Evolutionary conservation across 1,140 invertebrate species (phyloP), one percentile per base, ranked within the genome.

Genomic region (Pinna nobilis): DNA sequence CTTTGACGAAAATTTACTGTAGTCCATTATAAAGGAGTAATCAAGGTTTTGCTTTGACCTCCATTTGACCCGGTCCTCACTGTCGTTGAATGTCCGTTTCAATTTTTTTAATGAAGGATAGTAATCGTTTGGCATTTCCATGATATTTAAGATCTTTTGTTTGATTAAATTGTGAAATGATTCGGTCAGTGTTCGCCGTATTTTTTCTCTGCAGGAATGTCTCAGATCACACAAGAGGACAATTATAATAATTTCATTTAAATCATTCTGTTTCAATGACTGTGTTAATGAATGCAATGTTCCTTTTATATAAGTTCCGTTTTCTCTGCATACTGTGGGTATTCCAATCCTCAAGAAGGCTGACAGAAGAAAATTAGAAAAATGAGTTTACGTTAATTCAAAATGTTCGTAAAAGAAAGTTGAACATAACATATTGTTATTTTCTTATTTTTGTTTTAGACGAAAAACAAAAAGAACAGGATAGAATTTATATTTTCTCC

Each of bases 31-130:
- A 87, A 95, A 98, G 11, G 96, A 94, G 87, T 95, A 96, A 87
- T 98, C 96, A 39, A 97, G 90, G 88, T 97, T 98, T 87, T 98
- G 96, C 85, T 98, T 98, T 1, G 95, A 95, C 33, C 96, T 91
- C 96, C 96, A 98, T 71, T 81, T 84, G 7, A 97, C 94, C 15
- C 96, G 90, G 82, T 97, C 95, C 65, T 92, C 90, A 6, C 95
- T 92, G 88, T 97, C 96, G 0, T 95, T 95, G 0, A 97, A 88
- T 0, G 95, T 96, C 20, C n/a, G 90, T 37, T 92, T 49, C 93
- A 91, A 28, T 69, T 76, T 59, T 39, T 32, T 68, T 67, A 97
- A 92, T 85, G 97, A 92, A 0, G 96, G 96, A 89, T 98, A 98
- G 83, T 95, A 97, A 1, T 93, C 90, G 0, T 92, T 77, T 0